Conservation (phyloP, 2,797 vertebrate genomes). For the Picus viridis region DNA sequence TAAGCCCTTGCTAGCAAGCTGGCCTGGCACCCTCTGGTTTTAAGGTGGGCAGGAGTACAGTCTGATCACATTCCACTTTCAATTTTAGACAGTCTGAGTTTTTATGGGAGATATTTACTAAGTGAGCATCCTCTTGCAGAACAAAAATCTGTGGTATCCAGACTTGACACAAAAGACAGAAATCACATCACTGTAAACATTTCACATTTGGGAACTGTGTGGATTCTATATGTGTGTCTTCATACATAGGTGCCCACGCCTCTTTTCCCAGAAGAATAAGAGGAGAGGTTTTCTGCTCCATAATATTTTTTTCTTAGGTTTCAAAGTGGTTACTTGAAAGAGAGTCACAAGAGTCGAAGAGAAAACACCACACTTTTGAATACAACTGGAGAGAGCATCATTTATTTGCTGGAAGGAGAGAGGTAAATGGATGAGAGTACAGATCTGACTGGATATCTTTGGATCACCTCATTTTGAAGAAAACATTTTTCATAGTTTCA, state of each 20-base stretch:
- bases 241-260: neutral
- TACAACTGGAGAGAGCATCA: neutral
- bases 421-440: neutral
- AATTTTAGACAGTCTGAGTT: neutral
- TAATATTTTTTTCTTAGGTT: neutral
- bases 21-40: neutral
- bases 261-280: neutral
- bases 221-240: neutral
- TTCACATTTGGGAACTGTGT: neutral
- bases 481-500: slow-evolving; percentile 15
- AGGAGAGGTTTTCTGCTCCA: neutral
- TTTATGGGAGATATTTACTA: neutral
- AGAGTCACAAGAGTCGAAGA: neutral
- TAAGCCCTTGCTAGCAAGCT: neutral
- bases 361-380: neutral
- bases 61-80: neutral
- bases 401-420: neutral
- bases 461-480: neutral
- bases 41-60: neutral
- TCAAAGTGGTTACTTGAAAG: neutral
- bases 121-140: neutral
- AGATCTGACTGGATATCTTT: neutral
- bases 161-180: neutral
- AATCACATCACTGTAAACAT: accelerated
- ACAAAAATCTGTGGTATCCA: neutral